Conservation (phyloP, 37 sponge, comb jelly and placozoan genomes). For the Axinella damicornis region DNA sequence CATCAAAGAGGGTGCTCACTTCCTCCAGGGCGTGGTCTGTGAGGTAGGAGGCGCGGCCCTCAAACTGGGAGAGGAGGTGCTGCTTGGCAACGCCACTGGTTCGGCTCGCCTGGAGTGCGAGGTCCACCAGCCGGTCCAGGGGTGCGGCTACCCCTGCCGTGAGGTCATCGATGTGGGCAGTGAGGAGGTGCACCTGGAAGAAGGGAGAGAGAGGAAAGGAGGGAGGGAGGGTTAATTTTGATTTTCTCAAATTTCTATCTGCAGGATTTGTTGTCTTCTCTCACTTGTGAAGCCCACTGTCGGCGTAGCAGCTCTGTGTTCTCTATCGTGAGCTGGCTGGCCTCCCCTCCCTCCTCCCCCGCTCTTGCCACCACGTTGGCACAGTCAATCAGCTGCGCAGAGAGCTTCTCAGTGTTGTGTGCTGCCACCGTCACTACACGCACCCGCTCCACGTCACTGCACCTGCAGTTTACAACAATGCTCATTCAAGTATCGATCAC, state of each 20-base stretch:
- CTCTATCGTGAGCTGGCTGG: constrained; percentile 32
- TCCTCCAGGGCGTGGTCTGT: constrained; percentile 40
- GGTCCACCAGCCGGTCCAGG: constrained; percentile 69
- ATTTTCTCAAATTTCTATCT: too few species aligned
- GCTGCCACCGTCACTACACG: constrained; percentile 49
- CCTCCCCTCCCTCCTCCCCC: constrained; percentile 3
- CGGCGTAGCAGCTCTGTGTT: constrained; percentile 67
- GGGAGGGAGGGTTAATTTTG: too few species aligned
- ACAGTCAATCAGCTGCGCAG: constrained; percentile 51
- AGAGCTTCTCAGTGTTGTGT: constrained; percentile 40
- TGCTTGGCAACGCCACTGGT: constrained; percentile 51
- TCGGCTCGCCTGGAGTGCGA: constrained; percentile 60
- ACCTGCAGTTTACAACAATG: constrained; percentile 28
- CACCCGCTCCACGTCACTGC: constrained; percentile 46
- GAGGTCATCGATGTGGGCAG: constrained; percentile 85
- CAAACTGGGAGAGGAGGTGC: constrained; percentile 60
- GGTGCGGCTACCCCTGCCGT: constrained; percentile 71
- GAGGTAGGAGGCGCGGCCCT: constrained; percentile 22
- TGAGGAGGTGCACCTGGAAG: constrained; percentile 77
- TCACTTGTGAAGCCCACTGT: constrained; percentile 90
- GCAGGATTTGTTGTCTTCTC: not conserved
- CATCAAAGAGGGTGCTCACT: not conserved
- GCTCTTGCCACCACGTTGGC: constrained; percentile 49
- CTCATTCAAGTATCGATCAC: too few species aligned
- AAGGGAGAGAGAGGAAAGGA: too few species aligned